phyloP scores from a whole-genome alignment of 30 jellyfish, hydroid and myxozoan species.

The Aurelia aurita complex sp. Pacific region DNA sequence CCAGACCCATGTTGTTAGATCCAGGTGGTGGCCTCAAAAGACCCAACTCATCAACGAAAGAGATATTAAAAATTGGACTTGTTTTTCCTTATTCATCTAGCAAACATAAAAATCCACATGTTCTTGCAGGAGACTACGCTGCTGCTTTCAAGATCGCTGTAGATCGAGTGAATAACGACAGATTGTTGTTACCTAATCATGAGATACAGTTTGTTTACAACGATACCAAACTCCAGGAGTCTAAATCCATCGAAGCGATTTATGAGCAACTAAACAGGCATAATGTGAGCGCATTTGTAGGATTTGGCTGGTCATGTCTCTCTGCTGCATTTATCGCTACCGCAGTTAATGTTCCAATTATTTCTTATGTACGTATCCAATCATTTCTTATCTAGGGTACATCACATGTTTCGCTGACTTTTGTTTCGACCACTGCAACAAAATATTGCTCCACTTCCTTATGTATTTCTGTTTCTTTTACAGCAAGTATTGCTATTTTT shows the following conservation, averaged over 20 bases:
- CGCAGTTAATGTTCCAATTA: conserved; percentile 61
- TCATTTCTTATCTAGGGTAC: too few species aligned
- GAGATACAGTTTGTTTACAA: conserved; percentile 68
- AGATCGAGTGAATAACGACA: conserved; percentile 66
- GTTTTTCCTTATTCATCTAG: conserved; percentile 60
- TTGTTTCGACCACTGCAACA: too few species aligned
- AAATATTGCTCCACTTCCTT: too few species aligned
- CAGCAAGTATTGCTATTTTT: too few species aligned
- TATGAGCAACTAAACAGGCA: conserved; percentile 44
- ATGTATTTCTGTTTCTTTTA: too few species aligned
- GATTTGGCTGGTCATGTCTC: conserved; percentile 73
- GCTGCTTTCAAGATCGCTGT: conserved; percentile 92
- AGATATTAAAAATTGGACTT: conserved; percentile 53
- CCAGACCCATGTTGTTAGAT: too few species aligned
- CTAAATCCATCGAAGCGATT: conserved; percentile 54
- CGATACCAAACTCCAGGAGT: conserved; percentile 72
- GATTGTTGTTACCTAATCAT: conserved; percentile 49
- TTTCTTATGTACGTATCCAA: conserved; percentile 71
- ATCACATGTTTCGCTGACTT: too few species aligned
- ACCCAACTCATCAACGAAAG: conserved; percentile 23
- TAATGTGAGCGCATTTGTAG: conserved; percentile 69
- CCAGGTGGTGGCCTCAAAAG: too few species aligned
- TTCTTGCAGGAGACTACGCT: conserved; percentile 43
- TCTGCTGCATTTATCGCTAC: conserved; percentile 57
- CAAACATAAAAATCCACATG: background rate